phyloP scores from a whole-genome alignment of 2,888 invertebrate genomes.

The Apamea monoglypha region DNA sequence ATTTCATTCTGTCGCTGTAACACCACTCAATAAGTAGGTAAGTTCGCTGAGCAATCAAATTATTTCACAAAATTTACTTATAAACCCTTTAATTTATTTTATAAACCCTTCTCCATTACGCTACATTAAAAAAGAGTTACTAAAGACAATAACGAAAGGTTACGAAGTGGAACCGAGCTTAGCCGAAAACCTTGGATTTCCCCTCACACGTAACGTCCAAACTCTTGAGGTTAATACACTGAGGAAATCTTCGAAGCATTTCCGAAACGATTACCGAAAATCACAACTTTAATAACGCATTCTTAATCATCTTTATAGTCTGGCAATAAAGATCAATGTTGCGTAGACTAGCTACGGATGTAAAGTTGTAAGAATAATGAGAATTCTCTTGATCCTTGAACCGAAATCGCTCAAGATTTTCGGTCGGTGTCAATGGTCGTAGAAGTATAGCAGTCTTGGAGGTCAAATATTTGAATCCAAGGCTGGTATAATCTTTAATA shows the following conservation, averaged over 20 bases:
- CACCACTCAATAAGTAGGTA: neutral
- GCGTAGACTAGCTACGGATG: slow-evolving; percentile 8
- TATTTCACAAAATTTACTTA: neutral
- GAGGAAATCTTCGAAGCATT: slow-evolving; percentile 72
- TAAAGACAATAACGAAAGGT: slow-evolving; percentile 58
- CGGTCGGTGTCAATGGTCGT: slow-evolving; percentile 74
- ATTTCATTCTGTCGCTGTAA: neutral
- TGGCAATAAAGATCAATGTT: slow-evolving; percentile 46
- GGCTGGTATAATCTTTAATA: slow-evolving; percentile 49
- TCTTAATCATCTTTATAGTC: slow-evolving; percentile 20
- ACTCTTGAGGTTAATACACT: slow-evolving; percentile 70
- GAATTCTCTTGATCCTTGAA: slow-evolving; percentile 68
- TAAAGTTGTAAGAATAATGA: slow-evolving; percentile 51
- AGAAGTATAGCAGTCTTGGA: slow-evolving; percentile 64
- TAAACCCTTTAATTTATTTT: neutral
- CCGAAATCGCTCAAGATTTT: slow-evolving; percentile 65
- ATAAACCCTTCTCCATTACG: slow-evolving; percentile 25
- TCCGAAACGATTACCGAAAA: slow-evolving; percentile 66
- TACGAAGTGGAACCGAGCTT: slow-evolving; percentile 60
- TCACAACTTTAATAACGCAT: slow-evolving; percentile 40
- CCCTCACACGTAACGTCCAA: slow-evolving; percentile 64
- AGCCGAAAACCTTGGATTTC: slow-evolving; percentile 65
- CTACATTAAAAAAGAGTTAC: slow-evolving; percentile 54
- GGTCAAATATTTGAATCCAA: slow-evolving; percentile 64
- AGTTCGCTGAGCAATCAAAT: neutral